Evolutionary conservation across 1,140 invertebrate genomes (phyloP).

Genomic region (Drosophila insularis): DNA sequence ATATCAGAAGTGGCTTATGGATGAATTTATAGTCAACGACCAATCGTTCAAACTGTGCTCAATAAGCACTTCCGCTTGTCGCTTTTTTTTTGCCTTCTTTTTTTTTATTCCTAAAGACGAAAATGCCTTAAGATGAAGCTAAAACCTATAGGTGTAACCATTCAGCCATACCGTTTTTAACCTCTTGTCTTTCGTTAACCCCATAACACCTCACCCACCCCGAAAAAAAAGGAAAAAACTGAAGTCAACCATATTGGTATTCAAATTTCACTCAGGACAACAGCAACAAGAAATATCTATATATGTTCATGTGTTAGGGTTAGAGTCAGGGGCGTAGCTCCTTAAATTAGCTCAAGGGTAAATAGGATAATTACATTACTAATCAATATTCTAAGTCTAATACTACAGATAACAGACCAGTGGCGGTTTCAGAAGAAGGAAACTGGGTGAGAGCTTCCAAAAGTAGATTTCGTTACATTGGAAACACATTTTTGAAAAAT

Average conservation of each 20-base stretch:
- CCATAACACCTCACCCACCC: neutral
- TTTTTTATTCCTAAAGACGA: conserved; percentile 2
- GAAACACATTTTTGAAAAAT: no score
- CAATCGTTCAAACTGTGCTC: neutral
- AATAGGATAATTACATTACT: no score
- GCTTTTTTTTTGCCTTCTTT: neutral
- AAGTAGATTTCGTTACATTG: no score
- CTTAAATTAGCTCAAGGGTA: no score
- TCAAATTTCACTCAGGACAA: conserved; percentile 5
- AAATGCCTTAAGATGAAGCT: neutral
- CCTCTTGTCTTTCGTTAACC: neutral
- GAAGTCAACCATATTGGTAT: conserved; percentile 11
- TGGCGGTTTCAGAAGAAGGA: no score
- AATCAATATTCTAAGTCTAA: no score
- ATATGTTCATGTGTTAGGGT: neutral
- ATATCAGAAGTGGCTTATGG: neutral
- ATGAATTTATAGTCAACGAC: neutral
- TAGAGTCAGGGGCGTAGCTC: neutral
- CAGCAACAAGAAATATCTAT: neutral
- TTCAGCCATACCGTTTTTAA: neutral
- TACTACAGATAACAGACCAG: no score
- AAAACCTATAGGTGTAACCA: neutral
- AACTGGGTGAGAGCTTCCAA: no score
- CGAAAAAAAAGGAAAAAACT: neutral
- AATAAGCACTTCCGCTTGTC: neutral